Conservation (phyloP, 1,140 invertebrate genomes). For the Berghia stephanieae region DNA sequence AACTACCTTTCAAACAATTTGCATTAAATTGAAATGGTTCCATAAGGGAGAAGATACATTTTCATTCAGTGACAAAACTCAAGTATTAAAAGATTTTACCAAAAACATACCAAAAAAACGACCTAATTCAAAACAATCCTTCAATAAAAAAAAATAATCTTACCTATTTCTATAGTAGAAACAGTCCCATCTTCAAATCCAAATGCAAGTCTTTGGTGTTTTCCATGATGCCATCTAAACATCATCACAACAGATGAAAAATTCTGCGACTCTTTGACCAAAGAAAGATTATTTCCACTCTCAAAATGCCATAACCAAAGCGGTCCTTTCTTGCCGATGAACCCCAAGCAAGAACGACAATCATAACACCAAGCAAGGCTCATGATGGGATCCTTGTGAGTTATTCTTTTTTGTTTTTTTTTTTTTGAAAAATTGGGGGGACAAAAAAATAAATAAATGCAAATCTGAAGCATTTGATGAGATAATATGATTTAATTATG, state of each 20-base stretch:
- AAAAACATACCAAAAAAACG: too few species aligned
- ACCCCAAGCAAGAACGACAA: constrained; percentile 54
- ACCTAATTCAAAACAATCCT: too few species aligned
- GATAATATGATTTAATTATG: too few species aligned
- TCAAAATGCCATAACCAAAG: constrained; percentile 60
- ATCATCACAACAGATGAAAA: constrained; percentile 52
- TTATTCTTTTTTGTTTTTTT: constrained; percentile 38
- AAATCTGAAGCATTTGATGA: too few species aligned
- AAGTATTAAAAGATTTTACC: too few species aligned
- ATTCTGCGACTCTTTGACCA: constrained; percentile 49
- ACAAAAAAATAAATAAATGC: background rate
- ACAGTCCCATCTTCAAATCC: constrained; percentile 67
- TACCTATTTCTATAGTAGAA: constrained; percentile 65
- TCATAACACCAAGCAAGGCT: constrained; percentile 59
- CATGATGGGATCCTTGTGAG: constrained; percentile 44
- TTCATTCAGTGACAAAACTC: too few species aligned
- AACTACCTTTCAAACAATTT: too few species aligned
- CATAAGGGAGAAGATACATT: too few species aligned
- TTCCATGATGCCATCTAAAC: constrained; percentile 63
- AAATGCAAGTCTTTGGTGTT: constrained; percentile 58
- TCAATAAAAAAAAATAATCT: constrained; percentile 23
- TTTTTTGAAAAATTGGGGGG: background rate
- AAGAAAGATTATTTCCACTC: constrained; percentile 16
- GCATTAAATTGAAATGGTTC: too few species aligned
- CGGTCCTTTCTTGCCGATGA: constrained; percentile 57